These are phyloP conservation scores for Pseudopodoces humilis DNA, from an alignment of 2,113 vertebrate genomes.

Conservation along the genomic window DNA sequence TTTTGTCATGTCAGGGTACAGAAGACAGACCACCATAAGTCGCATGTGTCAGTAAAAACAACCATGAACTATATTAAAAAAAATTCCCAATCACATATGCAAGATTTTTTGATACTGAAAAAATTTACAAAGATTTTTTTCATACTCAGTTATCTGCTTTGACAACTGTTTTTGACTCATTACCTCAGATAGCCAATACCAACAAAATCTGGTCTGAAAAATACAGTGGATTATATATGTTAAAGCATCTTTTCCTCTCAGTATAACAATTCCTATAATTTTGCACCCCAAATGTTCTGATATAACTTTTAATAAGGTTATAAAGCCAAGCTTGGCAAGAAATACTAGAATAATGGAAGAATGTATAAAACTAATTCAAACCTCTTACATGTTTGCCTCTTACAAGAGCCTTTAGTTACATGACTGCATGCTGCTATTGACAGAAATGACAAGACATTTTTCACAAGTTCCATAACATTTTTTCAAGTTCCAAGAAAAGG, in stretches of 20 bases:
- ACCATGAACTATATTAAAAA: neutral
- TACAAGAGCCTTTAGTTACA: neutral
- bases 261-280: constrained; percentile 45
- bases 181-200: constrained; percentile 20
- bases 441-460: neutral
- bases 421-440: neutral
- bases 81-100: neutral
- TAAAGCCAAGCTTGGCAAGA: neutral
- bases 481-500: neutral
- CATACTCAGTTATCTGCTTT: constrained; percentile 6
- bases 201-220: constrained; percentile 54
- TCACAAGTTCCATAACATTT: neutral
- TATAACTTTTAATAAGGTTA: neutral
- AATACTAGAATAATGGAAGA: neutral
- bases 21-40: neutral
- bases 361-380: neutral
- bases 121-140: neutral
- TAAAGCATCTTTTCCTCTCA: constrained; percentile 35
- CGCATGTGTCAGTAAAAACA: neutral
- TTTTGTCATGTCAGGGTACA: neutral
- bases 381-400: neutral
- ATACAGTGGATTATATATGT: constrained; percentile 1
- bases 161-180: constrained; percentile 34
- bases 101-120: neutral
- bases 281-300: neutral